Base-by-base conservation (phyloP, 2,797 vertebrate species). In the Fratercula arctica region DNA sequence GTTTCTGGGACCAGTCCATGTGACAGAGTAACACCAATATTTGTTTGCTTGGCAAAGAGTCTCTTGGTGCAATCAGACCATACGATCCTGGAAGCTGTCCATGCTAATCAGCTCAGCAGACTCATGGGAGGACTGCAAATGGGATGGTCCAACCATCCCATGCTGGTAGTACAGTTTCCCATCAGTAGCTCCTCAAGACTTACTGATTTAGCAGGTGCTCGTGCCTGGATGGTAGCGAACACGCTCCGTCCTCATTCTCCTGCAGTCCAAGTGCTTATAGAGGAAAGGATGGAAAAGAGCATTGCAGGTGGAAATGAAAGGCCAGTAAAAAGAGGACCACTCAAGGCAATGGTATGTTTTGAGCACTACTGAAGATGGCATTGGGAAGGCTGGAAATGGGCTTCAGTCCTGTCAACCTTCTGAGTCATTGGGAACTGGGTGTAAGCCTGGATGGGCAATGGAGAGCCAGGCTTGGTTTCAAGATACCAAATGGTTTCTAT, bases 21-120 rank as follows among this genome's bases (percentile, higher is more conserved):
- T 43, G 56, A 70, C 31, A 91, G 85, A 84, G 70, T 85, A 87
- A 61, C 79, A 72, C 41, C 88, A 90, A 46, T 82, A 85, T 94
- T 89, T 87, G 53, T 87, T 72, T 93, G 20, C 53, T 68, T 91
- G 85, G 94, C 82, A 89, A 54, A 37, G 51, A 86, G 25, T 33
- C 43, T 72, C 67, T 79, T 56, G 72, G 33, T 87, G 50, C 70
- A 92, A 72, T 84, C 60, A 69, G 73, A 78, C 66, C 86, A 75
- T 26, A 75, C 0, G 13, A 60, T 84, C 51, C 80, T 96, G 90
- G 92, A 93, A 78, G 60, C 21, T 0, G 1, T 53, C 72, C 59
- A 87, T 6, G 37, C 35, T 92, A 79, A 95, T 82, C 69, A 76
- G 66, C 54, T 90, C 90, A 76, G 80, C 25, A 90, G 63, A 48